phyloP scores from a whole-genome alignment of 1,140 invertebrate genomes.

The Drosophila asahinai region DNA sequence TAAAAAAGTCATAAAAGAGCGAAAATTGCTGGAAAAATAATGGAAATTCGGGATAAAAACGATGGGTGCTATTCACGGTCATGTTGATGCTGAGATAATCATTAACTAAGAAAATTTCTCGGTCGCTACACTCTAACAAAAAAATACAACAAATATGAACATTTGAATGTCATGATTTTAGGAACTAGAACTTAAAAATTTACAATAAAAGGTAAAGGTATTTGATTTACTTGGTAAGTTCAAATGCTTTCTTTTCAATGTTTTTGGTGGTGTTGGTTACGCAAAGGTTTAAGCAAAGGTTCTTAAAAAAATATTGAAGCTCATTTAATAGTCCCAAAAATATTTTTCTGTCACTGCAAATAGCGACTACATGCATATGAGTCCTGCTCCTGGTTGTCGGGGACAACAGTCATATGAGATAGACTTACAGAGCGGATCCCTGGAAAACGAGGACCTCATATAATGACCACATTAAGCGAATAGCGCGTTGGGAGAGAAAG shows the following conservation, averaged over 20 bases:
- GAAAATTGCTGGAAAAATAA: slow-evolving; percentile 31
- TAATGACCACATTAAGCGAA: slow-evolving; percentile 75
- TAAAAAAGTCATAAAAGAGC: slow-evolving; percentile 66
- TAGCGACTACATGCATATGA: neutral
- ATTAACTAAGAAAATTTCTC: slow-evolving; percentile 48
- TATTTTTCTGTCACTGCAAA: slow-evolving; percentile 1
- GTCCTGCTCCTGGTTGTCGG: slow-evolving; percentile 29
- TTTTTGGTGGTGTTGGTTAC: no score
- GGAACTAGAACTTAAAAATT: neutral
- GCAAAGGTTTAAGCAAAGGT: no score
- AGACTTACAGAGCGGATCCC: slow-evolving; percentile 46
- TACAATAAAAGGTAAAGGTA: slow-evolving; percentile 4
- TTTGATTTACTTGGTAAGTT: neutral
- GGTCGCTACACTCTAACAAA: slow-evolving; percentile 3
- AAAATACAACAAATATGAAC: no score
- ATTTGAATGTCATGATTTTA: no score
- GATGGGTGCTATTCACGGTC: slow-evolving; percentile 9
- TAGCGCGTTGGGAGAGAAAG: slow-evolving; percentile 37
- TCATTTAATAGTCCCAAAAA: no score
- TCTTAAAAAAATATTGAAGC: no score
- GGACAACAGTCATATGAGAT: slow-evolving; percentile 57
- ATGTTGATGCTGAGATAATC: slow-evolving; percentile 53
- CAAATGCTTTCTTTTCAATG: neutral
- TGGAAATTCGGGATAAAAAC: slow-evolving; percentile 43
- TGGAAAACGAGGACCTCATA: slow-evolving; percentile 50